phyloP scores from a whole-genome alignment of 2,888 invertebrate species.

The Drosophila mimetica region DNA sequence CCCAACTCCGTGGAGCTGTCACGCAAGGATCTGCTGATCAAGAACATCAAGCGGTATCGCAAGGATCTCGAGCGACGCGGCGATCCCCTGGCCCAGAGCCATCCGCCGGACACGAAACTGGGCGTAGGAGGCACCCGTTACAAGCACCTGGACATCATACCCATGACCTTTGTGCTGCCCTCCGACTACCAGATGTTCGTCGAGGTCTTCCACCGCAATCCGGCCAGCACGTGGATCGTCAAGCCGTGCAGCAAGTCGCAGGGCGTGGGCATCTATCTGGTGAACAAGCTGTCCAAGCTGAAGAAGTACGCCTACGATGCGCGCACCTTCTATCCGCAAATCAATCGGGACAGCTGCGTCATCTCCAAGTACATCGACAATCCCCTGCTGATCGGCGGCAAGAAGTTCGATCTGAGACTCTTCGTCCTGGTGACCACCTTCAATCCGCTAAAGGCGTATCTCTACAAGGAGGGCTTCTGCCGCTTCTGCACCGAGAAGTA shows the following conservation, averaged over 20 bases:
- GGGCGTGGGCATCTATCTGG: conserved; percentile 97
- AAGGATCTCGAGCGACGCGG: conserved; percentile 96
- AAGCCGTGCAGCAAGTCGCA: conserved; percentile 98
- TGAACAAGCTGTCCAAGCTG: conserved; percentile 96
- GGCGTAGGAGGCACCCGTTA: conserved; percentile 89
- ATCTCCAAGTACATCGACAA: conserved; percentile 95
- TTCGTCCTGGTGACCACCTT: conserved; percentile 97
- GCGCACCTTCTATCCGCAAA: conserved; percentile 91
- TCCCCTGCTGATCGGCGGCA: conserved; percentile 96
- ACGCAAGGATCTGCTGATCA: conserved; percentile 97
- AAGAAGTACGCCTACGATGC: conserved; percentile 95
- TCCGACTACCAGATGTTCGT: conserved; percentile 98
- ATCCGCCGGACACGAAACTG: conserved; percentile 80
- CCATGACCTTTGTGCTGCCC: conserved; percentile 96
- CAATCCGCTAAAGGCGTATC: conserved; percentile 95
- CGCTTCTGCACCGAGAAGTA: conserved; percentile 98
- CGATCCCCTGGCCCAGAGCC: conserved; percentile 92
- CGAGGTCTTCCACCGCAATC: conserved; percentile 96
- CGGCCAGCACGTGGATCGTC: conserved; percentile 98
- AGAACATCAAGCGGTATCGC: conserved; percentile 97
- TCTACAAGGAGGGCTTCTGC: conserved; percentile 96
- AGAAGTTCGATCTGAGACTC: conserved; percentile 96
- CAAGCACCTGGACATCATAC: conserved; percentile 95
- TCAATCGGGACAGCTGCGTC: conserved; percentile 94
- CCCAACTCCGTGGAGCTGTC: conserved; percentile 98